Percentiles rank a stretch among this genome's conserved stretches.
Evolutionary conservation across 2,797 vertebrate species (phyloP).

Genomic region (Pantherophis alleghaniensis): DNA sequence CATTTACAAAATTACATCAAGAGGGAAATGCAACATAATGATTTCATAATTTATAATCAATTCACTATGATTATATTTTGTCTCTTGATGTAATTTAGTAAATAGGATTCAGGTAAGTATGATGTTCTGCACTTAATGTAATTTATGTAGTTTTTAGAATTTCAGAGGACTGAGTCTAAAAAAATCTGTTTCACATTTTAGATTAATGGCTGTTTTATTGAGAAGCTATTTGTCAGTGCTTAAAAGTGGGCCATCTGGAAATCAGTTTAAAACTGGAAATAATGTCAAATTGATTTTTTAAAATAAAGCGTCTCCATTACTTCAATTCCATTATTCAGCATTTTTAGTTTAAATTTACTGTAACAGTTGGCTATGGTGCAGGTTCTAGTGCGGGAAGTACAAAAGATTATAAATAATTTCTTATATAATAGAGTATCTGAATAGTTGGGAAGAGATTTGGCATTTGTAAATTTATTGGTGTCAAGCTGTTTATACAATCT

Average conservation of each 20-base stretch:
- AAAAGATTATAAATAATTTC: constrained; percentile 19
- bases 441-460: constrained; percentile 12
- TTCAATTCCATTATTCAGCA: constrained; percentile 36
- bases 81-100: constrained; percentile 66
- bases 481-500: constrained; percentile 5
- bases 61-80: constrained; percentile 71
- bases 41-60: constrained; percentile 70
- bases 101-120: constrained; percentile 56
- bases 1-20: constrained; percentile 66
- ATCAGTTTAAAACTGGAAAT: constrained; percentile 37
- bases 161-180: constrained; percentile 29
- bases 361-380: constrained; percentile 19
- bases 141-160: constrained; percentile 50
- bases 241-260: constrained; percentile 32
- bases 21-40: constrained; percentile 66
- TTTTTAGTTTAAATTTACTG: constrained; percentile 33
- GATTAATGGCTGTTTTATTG: constrained; percentile 27
- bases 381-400: constrained; percentile 21
- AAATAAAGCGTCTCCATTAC: neutral
- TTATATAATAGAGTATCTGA: constrained; percentile 13
- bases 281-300: constrained; percentile 29
- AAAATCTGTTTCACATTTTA: constrained; percentile 49
- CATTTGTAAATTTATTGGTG: constrained; percentile 10
- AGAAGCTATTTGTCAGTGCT: constrained; percentile 32
- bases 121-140: constrained; percentile 52